A percentile compares a stretch with the other conserved stretches of the same genome.
Conservation (phyloP, 2,113 vertebrate species). For the Herpetotheres cachinnans region DNA sequence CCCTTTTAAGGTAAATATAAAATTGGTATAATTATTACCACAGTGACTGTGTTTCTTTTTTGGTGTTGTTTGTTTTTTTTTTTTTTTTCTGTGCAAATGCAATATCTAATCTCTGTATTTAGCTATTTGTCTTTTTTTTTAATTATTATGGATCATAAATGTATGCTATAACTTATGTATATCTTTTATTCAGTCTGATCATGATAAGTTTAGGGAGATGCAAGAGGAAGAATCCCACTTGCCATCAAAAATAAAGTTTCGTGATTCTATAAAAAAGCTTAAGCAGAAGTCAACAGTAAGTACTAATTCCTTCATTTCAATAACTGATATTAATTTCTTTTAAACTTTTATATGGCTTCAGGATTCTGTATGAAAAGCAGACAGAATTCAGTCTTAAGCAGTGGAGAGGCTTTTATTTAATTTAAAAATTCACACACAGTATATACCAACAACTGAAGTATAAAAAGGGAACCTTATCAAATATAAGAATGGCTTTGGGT, state of each 20-base stretch:
- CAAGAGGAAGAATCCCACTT: slow-evolving; percentile 29
- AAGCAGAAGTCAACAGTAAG: slow-evolving; percentile 71
- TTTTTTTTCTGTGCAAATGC: neutral
- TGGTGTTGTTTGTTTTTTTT: neutral
- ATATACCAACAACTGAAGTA: neutral
- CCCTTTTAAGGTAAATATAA: neutral
- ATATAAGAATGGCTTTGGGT: neutral
- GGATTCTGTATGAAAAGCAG: neutral
- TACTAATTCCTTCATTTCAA: neutral
- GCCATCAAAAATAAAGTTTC: slow-evolving; percentile 68
- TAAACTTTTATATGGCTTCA: neutral
- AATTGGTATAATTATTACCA: neutral
- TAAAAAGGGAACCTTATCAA: neutral
- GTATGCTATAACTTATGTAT: neutral
- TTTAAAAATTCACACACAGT: neutral
- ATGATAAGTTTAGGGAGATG: neutral
- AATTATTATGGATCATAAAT: neutral
- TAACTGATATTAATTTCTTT: neutral
- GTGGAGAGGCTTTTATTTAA: neutral
- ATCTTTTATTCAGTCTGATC: slow-evolving; percentile 47
- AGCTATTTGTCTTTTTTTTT: neutral
- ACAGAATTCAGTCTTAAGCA: neutral
- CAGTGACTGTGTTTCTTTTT: neutral
- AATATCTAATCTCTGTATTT: neutral
- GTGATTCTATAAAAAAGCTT: slow-evolving; percentile 57